phyloP scores from a whole-genome alignment of 2,113 vertebrate genomes.

The Hemiscyllium ocellatum region DNA sequence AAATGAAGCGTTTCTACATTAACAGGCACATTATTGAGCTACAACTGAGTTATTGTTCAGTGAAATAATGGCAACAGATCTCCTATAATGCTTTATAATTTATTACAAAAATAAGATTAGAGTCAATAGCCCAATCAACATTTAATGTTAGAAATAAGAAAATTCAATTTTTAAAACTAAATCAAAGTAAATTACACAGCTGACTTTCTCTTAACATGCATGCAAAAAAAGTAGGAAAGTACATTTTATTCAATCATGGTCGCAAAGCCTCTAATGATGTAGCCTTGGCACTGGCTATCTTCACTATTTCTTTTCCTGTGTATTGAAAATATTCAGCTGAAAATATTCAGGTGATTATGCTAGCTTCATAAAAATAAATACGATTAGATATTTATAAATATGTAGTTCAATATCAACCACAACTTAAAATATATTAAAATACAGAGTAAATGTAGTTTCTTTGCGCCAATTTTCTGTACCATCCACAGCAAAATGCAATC shows the following conservation, averaged over 20 bases:
- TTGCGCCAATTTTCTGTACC: slow-evolving; percentile 4
- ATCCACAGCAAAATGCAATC: not conserved
- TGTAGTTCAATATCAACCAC: not conserved
- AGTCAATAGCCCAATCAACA: not conserved
- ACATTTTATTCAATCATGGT: slow-evolving; percentile 19
- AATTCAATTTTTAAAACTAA: not conserved
- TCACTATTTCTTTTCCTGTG: not conserved
- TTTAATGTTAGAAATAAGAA: not conserved
- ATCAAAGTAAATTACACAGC: not conserved
- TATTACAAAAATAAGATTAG: not conserved
- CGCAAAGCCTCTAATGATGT: not conserved
- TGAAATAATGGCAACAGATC: not conserved
- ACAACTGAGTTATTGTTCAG: not conserved
- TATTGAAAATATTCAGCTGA: not conserved
- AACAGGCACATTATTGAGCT: not conserved
- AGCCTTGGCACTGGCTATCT: not conserved
- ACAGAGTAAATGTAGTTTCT: not conserved
- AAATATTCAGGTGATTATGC: not conserved
- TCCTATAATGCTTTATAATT: not conserved
- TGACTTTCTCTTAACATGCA: not conserved
- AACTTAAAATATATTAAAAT: not conserved
- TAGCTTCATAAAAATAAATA: not conserved
- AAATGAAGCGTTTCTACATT: not conserved
- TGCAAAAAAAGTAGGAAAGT: not conserved
- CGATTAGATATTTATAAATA: not conserved